A percentile compares a stretch with the other conserved stretches of the same genome.
phyloP scores from a whole-genome alignment of 2,797 vertebrate species.

The Hemibagrus guttatus region DNA sequence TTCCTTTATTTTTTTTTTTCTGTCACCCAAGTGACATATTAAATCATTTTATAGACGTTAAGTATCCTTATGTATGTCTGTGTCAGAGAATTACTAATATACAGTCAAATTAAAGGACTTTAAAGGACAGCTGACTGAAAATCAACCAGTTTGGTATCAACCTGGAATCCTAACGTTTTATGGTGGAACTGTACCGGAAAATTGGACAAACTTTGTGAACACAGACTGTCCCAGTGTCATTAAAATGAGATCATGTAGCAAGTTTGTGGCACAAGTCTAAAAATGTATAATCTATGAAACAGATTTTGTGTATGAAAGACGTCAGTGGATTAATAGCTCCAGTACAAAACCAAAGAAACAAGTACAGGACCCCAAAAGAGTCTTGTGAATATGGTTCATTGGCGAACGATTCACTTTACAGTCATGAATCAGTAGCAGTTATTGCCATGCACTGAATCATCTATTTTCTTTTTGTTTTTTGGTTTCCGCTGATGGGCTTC shows the following conservation, averaged over 20 bases:
- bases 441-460: neutral
- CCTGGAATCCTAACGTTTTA: neutral
- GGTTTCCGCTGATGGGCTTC: neutral
- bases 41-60: neutral
- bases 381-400: neutral
- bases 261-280: neutral
- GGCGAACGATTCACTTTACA: neutral
- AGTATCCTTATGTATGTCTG: neutral
- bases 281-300: neutral
- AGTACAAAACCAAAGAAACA: neutral
- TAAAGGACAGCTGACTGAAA: neutral
- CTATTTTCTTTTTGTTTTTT: neutral
- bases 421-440: neutral
- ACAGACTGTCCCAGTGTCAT: neutral
- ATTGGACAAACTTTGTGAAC: neutral
- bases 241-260: neutral
- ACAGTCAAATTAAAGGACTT: neutral
- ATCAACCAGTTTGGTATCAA: neutral
- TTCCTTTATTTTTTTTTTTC: neutral
- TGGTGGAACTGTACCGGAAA: neutral
- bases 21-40: neutral
- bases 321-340: neutral
- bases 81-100: neutral
- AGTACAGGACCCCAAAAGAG: neutral
- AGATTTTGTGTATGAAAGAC: neutral